These are phyloP conservation scores for Pygoscelis adeliae DNA, from an alignment of 2,113 vertebrate genomes.

Conservation along the genomic window DNA sequence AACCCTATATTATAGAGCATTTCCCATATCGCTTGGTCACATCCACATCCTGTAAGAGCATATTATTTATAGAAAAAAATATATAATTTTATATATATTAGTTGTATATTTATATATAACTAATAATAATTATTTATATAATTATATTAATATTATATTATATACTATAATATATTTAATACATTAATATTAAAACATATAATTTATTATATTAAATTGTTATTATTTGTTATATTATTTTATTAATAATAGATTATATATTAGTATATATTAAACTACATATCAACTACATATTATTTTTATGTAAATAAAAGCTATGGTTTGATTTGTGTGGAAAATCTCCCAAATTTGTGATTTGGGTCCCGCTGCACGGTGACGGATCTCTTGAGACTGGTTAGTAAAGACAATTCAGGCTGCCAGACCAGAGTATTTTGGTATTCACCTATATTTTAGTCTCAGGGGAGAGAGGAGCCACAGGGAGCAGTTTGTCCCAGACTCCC, in stretches of 20 bases:
- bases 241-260: not conserved
- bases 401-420: not conserved
- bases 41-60: not conserved
- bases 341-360: not conserved
- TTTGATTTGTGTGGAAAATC: not conserved
- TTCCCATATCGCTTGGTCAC: not conserved
- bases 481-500: not conserved
- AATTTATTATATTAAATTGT: too few relatives aligned
- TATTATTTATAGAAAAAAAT: not conserved
- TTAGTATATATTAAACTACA: too few relatives aligned
- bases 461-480: not conserved
- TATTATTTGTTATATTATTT: too few relatives aligned
- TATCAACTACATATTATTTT: not conserved
- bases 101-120: too few relatives aligned
- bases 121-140: too few relatives aligned
- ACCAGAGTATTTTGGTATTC: not conserved
- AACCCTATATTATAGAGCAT: fast-evolving
- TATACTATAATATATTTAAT: too few relatives aligned
- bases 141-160: too few relatives aligned
- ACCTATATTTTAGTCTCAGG: not conserved
- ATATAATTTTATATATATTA: not conserved
- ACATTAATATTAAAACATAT: too few relatives aligned
- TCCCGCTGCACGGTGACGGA: fast-evolving
- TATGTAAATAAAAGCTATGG: not conserved
- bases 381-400: not conserved